Evolutionary conservation across 2,888 invertebrate genomes (phyloP).

Genomic region (Aleiodes testaceus): DNA sequence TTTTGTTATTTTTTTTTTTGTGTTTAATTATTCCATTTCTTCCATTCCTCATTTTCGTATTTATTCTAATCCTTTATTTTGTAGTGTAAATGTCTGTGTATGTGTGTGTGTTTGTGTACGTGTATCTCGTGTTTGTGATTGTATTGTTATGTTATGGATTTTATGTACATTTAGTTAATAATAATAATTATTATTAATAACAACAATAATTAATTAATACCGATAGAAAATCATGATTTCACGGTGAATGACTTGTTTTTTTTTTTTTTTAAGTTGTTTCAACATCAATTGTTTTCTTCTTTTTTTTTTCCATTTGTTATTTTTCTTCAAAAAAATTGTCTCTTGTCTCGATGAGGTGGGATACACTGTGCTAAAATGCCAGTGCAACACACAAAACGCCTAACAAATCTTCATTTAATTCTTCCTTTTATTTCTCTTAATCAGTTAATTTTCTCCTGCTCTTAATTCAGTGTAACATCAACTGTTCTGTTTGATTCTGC

Average conservation of each 20-base stretch:
- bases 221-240: conserved; percentile 71
- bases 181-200: conserved; percentile 72
- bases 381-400: conserved; percentile 6
- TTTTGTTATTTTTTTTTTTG: neutral
- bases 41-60: neutral
- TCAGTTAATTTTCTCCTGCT: conserved; percentile 10
- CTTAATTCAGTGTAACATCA: neutral
- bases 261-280: conserved; percentile 40
- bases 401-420: conserved; percentile 11
- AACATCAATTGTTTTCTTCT: conserved; percentile 33
- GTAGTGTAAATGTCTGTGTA: neutral
- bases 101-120: conserved; percentile 26
- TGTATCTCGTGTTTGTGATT: conserved; percentile 28
- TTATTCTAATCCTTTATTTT: conserved; percentile 3
- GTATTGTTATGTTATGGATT: conserved; percentile 52
- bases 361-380: conserved; percentile 24
- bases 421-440: neutral
- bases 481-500: no score
- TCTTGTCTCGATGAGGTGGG: conserved; percentile 21
- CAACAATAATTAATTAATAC: conserved; percentile 72
- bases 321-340: conserved; percentile 22
- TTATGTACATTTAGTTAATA: conserved; percentile 72
- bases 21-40: neutral
- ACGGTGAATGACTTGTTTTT: conserved; percentile 67
- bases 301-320: conserved; percentile 23